Evolutionary conservation across 2,113 vertebrate species (phyloP), one percentile per base, ranked within the genome.

Genomic region (Smithornis capensis): DNA sequence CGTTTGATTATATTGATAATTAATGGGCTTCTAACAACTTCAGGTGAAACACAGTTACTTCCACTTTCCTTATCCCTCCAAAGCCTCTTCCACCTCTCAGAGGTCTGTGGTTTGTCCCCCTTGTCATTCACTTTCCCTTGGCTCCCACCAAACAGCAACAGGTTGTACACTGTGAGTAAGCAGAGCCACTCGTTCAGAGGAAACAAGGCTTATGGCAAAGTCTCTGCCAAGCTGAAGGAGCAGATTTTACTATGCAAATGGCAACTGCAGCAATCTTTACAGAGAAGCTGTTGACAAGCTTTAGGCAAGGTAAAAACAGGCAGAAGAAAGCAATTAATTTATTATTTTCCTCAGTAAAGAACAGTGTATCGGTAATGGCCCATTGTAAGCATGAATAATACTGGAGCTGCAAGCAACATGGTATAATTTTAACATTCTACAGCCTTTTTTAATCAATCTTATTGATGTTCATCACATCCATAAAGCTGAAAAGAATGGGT

Each of bases 381-480:
- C 86, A 95, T 94, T 93, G 80, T 96, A 91, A 93, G 38, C 82
- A 80, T 87, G 95, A 97, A 94, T 97, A 97, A 96, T 53, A 94
- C 42, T 60, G 24, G 35, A 80, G 75, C 88, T 95, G 87, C 79
- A 87, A 96, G 96, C 83, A 97, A 90, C 93, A 52, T 53, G 71
- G 92, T 89, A 95, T 96, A 97, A 97, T 97, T 96, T 97, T 83
- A 97, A 92, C 97, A 97, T 97, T 96, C 88, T 69, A 55, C 68
- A 92, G 89, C 69, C 80, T 95, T 97, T 96, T 87, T 38, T 12
- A 97, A 97, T 98, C 97, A 94, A 97, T 97, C 95, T 97, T 96
- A 97, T 90, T 95, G 95, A 97, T 96, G 94, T 95, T 97, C 87
- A 79, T 94, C 94, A 93, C 87, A 96, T 82, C 76, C 76, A 95